Evolutionary conservation across 2,888 invertebrate species (phyloP), one percentile per base, ranked within the genome.

Genomic region (Eilema caniola): DNA sequence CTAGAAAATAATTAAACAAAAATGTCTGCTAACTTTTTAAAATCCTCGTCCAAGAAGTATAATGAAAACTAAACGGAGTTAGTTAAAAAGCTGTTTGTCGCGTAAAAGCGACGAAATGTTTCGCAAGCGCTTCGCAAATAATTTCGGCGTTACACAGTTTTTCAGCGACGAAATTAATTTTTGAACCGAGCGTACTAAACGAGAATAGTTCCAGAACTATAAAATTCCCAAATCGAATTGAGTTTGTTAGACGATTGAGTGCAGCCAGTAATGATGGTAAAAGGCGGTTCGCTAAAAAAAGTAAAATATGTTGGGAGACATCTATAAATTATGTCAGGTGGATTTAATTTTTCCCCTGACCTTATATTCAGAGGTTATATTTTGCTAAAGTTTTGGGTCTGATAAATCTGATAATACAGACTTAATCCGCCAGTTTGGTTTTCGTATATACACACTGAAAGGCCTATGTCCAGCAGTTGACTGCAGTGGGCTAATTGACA

Each of bases 41-140:
- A 64, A 47, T 25, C 5, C 12, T n/a, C 12, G 14, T 24, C 8
- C n/a, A 33, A 16, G 37, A 80, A 82, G 70, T 74, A 75, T 74
- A 73, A 70, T 80, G 76, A 74, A 77, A 80, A 80, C 72, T 77
- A 72, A 75, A 77, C 60, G 53, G 70, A 66, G 66, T 67, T 71
- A 68, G 75, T 80, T 75, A 66, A 71, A 82, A 80, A 72, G 61
- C 41, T 75, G 73, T 80, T 75, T 73, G 78, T 78, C 71, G 76
- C 66, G 64, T 66, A 72, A 74, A 76, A 72, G 72, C 76, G 73
- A 0, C 81, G 74, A 62, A 60, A 74, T 81, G 74, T 73, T 83
- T 80, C 14, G 37, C 31, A 53, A 67, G 60, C 65, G 65, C 64
- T 63, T 62, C n/a, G 68, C 64, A 72, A 75, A 71, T 72, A 25